Percentiles rank a stretch among this genome's conserved stretches.
These are phyloP conservation scores for Halocaridina rubra DNA, from an alignment of 2,888 invertebrate species.

Conservation along the genomic window DNA sequence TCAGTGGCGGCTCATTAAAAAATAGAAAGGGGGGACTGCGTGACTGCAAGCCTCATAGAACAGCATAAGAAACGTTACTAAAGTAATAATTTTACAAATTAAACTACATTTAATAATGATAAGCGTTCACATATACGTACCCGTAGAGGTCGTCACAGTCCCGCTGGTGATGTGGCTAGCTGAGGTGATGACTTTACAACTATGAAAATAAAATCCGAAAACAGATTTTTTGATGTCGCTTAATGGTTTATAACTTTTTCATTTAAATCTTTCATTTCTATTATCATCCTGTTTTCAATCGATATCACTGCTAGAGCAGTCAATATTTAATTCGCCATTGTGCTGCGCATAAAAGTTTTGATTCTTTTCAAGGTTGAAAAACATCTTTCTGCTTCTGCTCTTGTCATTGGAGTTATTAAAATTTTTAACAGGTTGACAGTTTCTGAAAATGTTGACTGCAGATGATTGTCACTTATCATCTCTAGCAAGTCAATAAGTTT, in stretches of 20 bases:
- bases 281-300: conserved; percentile 54
- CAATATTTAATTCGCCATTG: background rate
- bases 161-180: too few relatives aligned
- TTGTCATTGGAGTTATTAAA: background rate
- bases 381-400: background rate
- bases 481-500: background rate
- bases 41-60: too few relatives aligned
- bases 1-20: too few relatives aligned
- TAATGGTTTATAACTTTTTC: background rate
- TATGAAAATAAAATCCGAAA: background rate
- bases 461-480: background rate
- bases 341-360: background rate
- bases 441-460: background rate
- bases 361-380: background rate
- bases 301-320: conserved; percentile 9
- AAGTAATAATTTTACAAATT: too few relatives aligned
- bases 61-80: too few relatives aligned
- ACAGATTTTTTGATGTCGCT: background rate
- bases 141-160: too few relatives aligned
- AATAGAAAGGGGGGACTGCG: too few relatives aligned
- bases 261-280: conserved; percentile 64
- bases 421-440: background rate
- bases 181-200: too few relatives aligned
- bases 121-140: too few relatives aligned
- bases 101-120: too few relatives aligned